Percentiles rank a stretch among this genome's conserved stretches.
phyloP scores from a whole-genome alignment of 2,113 vertebrate genomes.

The Chloropsis cyanopogon region DNA sequence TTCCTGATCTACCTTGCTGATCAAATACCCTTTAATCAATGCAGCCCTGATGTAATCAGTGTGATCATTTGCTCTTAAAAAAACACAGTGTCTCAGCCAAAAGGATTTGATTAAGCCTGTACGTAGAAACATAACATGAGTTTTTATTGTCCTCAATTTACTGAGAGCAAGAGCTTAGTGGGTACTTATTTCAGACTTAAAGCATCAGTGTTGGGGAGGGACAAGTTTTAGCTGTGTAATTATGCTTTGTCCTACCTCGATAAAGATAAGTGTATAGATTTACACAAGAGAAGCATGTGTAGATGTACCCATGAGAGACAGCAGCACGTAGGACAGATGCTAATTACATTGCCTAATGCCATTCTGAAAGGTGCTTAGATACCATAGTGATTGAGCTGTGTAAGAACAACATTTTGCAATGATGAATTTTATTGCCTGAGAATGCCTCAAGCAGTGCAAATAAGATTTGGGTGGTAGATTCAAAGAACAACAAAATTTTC shows the following conservation, averaged over 20 bases:
- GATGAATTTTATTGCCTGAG: constrained; percentile 16
- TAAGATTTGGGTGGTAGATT: neutral
- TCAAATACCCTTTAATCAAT: constrained; percentile 51
- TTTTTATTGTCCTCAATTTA: neutral
- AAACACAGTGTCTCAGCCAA: constrained; percentile 17
- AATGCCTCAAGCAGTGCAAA: constrained; percentile 36
- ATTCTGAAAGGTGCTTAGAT: constrained; percentile 10
- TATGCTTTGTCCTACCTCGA: neutral
- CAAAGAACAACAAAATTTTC: neutral
- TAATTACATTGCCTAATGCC: constrained; percentile 35
- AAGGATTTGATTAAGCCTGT: constrained; percentile 37
- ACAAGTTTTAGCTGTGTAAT: neutral
- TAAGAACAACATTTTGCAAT: constrained; percentile 31
- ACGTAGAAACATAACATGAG: neutral
- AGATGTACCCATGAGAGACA: constrained; percentile 1
- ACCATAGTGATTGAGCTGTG: neutral
- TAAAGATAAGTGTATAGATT: neutral
- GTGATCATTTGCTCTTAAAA: constrained; percentile 27
- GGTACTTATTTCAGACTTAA: neutral
- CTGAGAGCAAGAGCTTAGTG: neutral
- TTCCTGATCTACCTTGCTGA: constrained; percentile 26
- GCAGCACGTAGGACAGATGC: neutral
- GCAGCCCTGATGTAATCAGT: constrained; percentile 36
- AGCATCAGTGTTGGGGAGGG: neutral
- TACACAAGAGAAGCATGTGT: neutral